A percentile compares a stretch with the other conserved stretches of the same genome.
These are phyloP conservation scores for Syngnathus scovelli DNA, from an alignment of 2,113 vertebrate species.

Conservation along the genomic window DNA sequence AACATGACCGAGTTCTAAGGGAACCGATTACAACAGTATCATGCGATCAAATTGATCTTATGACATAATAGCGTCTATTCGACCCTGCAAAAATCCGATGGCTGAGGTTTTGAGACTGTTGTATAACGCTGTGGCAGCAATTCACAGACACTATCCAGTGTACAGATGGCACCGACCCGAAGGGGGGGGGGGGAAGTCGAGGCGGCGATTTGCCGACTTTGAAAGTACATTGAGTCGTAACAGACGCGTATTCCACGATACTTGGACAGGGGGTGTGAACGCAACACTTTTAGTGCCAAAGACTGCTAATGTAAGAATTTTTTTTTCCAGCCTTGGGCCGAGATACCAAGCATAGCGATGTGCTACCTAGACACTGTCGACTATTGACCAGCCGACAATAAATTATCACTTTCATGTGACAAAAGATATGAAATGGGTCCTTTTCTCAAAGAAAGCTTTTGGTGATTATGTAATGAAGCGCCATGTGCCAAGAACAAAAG, in stretches of 20 bases:
- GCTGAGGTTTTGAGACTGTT: neutral
- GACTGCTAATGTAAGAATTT: neutral
- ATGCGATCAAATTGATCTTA: constrained; percentile 4
- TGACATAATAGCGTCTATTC: neutral
- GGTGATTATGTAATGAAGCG: neutral
- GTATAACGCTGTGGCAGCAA: neutral
- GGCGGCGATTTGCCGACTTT: neutral
- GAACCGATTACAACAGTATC: constrained; percentile 7
- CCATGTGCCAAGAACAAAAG: neutral
- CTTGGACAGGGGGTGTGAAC: neutral
- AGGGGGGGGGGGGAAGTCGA: neutral
- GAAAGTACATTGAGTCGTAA: neutral
- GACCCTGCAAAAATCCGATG: neutral
- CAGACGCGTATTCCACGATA: neutral
- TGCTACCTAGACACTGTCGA: neutral
- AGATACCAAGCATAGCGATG: neutral
- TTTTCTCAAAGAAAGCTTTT: neutral
- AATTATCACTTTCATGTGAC: neutral
- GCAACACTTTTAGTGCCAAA: neutral
- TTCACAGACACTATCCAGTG: neutral
- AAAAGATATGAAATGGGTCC: neutral
- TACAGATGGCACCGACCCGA: neutral
- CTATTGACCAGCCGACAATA: neutral
- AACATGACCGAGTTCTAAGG: neutral
- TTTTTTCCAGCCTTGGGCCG: neutral